Evolutionary conservation across 37 sponge, comb jelly and placozoan genomes (phyloP).

Genomic region (Agelas oroides): DNA sequence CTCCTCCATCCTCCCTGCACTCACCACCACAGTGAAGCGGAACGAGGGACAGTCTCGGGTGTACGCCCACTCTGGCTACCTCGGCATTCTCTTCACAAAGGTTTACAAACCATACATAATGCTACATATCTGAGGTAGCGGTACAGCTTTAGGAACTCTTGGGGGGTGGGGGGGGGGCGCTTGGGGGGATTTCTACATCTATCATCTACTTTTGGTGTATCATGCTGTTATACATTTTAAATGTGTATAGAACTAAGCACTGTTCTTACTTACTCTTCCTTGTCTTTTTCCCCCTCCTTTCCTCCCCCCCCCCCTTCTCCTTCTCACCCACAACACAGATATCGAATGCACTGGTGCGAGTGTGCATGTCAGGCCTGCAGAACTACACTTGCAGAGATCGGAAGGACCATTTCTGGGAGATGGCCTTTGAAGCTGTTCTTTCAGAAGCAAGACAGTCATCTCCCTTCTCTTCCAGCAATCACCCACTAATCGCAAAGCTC

Average conservation of each 20-base stretch:
- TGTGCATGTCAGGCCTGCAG: slow-evolving; percentile 26
- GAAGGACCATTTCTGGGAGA: slow-evolving; percentile 49
- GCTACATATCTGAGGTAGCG: too few species aligned
- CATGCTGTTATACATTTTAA: too few species aligned
- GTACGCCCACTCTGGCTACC: slow-evolving; percentile 85
- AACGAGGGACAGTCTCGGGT: slow-evolving; percentile 74
- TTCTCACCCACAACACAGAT: slow-evolving; percentile 26
- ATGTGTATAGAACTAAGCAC: too few species aligned
- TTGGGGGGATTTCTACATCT: too few species aligned
- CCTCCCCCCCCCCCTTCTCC: too few species aligned
- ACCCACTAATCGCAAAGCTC: slow-evolving; percentile 44
- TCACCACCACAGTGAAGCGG: slow-evolving; percentile 48
- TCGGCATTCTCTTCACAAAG: slow-evolving; percentile 84
- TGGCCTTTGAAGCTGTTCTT: slow-evolving; percentile 22
- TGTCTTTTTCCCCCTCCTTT: too few species aligned
- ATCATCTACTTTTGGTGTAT: too few species aligned
- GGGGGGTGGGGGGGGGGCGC: too few species aligned
- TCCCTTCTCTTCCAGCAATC: slow-evolving; percentile 12
- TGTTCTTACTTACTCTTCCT: too few species aligned
- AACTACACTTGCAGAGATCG: slow-evolving; percentile 7
- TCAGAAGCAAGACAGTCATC: not conserved
- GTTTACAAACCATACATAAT: too few species aligned
- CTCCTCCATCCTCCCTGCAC: slow-evolving; percentile 44
- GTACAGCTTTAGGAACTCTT: too few species aligned
- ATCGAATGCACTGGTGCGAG: slow-evolving; percentile 39